Evolutionary conservation across 2,888 invertebrate genomes (phyloP).

Genomic region (Aleiodes testaceus): DNA sequence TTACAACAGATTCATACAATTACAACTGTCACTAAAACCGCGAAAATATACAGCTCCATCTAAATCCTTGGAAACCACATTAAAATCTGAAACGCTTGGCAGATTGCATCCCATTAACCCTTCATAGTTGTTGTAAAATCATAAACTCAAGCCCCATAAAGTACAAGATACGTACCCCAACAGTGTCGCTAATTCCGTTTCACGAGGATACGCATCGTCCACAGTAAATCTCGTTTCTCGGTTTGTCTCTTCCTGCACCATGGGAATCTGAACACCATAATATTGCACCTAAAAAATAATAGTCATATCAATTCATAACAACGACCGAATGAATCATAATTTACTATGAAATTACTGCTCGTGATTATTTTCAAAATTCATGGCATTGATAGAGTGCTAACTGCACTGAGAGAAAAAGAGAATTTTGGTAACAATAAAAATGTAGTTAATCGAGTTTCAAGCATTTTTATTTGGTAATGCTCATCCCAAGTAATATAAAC

Average conservation of each 20-base stretch:
- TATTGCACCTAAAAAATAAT: conserved; percentile 7
- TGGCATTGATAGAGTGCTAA: not conserved
- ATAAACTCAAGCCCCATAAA: conserved; percentile 51
- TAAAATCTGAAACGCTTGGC: conserved; percentile 32
- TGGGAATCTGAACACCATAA: not conserved
- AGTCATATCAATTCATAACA: conserved; percentile 6
- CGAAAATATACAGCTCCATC: conserved; percentile 20
- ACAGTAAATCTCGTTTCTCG: conserved; percentile 68
- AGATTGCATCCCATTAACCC: conserved; percentile 31
- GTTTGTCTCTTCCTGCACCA: conserved; percentile 53
- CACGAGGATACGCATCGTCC: conserved; percentile 59
- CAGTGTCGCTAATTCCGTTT: conserved; percentile 59
- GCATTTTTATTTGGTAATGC: too few species aligned
- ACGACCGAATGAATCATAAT: conserved; percentile 1
- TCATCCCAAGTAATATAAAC: too few species aligned
- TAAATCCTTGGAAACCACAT: conserved; percentile 15
- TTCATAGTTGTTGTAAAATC: conserved; percentile 48
- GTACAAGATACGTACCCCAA: conserved; percentile 34
- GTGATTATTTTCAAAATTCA: conserved; percentile 26
- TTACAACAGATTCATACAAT: not conserved
- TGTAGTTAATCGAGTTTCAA: too few species aligned
- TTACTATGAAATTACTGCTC: not conserved
- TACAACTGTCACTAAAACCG: conserved; percentile 25
- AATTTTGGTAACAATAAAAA: too few species aligned
- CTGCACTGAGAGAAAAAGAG: too few species aligned